Conservation (phyloP, 2,797 vertebrate genomes). For the Pampus argenteus region DNA sequence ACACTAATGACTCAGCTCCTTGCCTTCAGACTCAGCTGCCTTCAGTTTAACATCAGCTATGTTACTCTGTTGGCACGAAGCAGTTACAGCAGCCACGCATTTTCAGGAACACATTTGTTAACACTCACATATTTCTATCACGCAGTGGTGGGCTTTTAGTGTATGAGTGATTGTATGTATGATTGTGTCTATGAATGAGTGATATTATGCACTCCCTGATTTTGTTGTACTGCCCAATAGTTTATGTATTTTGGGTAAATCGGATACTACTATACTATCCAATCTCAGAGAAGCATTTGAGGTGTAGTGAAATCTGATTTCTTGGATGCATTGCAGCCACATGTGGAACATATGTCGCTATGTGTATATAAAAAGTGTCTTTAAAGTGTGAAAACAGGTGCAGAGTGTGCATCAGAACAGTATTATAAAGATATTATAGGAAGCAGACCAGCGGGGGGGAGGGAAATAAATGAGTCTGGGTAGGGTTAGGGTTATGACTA, state of each 20-base stretch:
- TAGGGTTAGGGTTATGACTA: background rate
- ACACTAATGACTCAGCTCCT: conserved; percentile 61
- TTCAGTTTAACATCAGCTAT: conserved; percentile 35
- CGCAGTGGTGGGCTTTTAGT: conserved; percentile 15
- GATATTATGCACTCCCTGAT: background rate
- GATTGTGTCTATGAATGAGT: conserved; percentile 16
- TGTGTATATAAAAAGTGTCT: background rate
- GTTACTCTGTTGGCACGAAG: conserved; percentile 21
- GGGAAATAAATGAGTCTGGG: background rate
- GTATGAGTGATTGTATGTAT: conserved; percentile 9
- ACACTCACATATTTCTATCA: conserved; percentile 7
- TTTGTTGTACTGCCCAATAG: background rate
- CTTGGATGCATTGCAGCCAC: background rate
- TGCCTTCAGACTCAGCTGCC: conserved; percentile 50
- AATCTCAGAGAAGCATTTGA: background rate
- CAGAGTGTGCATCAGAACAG: background rate
- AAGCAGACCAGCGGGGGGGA: background rate
- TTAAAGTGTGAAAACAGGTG: no score
- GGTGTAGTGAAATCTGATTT: background rate
- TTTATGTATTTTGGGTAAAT: background rate
- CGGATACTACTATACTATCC: background rate
- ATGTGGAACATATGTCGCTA: background rate
- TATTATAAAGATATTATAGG: background rate
- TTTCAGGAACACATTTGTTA: background rate
- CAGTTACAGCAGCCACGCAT: conserved; percentile 33